Evolutionary conservation across 2,113 vertebrate genomes (phyloP).

Genomic region (Agapornis roseicollis): DNA sequence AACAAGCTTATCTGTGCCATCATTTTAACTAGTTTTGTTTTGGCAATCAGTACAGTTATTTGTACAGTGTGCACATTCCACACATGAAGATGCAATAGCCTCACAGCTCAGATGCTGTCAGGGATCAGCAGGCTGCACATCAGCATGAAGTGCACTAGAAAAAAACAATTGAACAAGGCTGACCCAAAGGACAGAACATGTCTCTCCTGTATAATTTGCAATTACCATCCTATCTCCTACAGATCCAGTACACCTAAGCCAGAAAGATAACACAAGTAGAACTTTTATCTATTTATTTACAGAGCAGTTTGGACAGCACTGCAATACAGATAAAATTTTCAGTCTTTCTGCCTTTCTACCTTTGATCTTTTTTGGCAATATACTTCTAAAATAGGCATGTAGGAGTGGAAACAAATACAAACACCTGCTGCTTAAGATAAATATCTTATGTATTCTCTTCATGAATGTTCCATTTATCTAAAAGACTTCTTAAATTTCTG

Average conservation of each 20-base stretch:
- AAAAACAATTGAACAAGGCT: background rate
- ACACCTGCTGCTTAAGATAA: background rate
- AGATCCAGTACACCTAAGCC: background rate
- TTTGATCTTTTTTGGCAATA: background rate
- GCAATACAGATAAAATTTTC: background rate
- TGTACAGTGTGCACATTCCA: rapidly evolving
- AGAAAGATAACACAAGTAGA: background rate
- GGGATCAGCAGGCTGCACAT: background rate
- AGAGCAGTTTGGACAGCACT: background rate
- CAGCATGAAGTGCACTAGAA: background rate
- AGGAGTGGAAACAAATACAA: background rate
- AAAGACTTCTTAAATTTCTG: background rate
- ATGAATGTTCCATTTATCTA: background rate
- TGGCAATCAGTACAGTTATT: background rate
- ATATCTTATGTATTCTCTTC: background rate
- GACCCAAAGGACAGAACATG: background rate
- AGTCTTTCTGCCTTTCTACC: background rate
- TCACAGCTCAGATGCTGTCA: background rate
- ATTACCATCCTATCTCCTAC: background rate
- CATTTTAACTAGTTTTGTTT: background rate
- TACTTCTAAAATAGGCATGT: background rate
- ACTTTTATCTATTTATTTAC: background rate
- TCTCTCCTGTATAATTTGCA: background rate
- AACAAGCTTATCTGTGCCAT: background rate
- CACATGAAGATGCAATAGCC: background rate